These are phyloP conservation scores for Setophaga petechia DNA, from an alignment of 2,113 vertebrate species.

Conservation along the genomic window DNA sequence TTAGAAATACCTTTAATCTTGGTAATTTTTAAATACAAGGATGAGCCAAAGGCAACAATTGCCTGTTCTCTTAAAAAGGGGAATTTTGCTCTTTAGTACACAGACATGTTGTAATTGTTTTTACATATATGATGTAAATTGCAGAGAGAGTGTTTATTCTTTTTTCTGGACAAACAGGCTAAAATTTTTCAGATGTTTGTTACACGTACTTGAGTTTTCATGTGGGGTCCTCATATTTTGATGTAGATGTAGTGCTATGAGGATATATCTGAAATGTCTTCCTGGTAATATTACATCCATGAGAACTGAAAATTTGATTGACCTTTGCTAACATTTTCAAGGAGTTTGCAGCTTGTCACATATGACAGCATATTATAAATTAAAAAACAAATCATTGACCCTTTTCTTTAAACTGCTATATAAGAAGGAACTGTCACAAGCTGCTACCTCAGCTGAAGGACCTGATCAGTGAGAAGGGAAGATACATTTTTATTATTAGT, in stretches of 20 bases:
- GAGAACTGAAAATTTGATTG: not conserved
- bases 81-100: not conserved
- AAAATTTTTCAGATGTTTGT: not conserved
- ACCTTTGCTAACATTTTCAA: not conserved
- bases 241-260: not conserved
- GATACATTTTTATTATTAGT: not conserved
- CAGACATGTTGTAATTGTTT: not conserved
- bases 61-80: not conserved
- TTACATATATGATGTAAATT: not conserved
- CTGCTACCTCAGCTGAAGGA: not conserved
- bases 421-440: not conserved
- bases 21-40: not conserved
- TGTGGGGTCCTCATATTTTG: not conserved
- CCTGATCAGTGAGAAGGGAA: not conserved
- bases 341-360: not conserved
- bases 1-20: not conserved
- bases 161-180: not conserved
- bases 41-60: not conserved
- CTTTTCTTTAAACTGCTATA: not conserved
- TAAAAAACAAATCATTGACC: accelerated
- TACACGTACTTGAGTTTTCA: not conserved
- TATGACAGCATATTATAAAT: not conserved
- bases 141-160: not conserved
- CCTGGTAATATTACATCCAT: not conserved
- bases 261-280: not conserved